A percentile compares a stretch with the other conserved stretches of the same genome.
Conservation (phyloP, 2,888 invertebrate genomes). For the Trilocha varians region DNA sequence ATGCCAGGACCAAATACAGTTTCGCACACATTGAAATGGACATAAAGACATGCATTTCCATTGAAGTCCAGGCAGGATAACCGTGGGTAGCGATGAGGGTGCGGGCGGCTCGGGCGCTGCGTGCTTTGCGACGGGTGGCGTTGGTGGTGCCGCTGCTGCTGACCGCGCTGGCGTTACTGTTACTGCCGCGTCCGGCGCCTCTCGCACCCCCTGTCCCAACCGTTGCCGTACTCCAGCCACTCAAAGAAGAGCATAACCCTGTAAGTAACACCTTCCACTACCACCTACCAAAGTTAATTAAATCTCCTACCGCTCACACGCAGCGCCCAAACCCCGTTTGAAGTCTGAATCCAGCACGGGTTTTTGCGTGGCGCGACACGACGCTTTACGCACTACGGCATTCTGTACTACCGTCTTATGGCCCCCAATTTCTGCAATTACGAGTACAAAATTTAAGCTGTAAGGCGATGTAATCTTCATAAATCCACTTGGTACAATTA, state of each 20-base stretch:
- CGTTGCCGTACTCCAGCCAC: slow-evolving; percentile 19
- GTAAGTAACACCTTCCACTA: slow-evolving; percentile 17
- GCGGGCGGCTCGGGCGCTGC: slow-evolving; percentile 52
- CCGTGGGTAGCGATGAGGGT: slow-evolving; percentile 40
- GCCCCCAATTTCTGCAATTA: no score
- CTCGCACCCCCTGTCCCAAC: slow-evolving; percentile 28
- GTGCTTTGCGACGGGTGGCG: slow-evolving; percentile 56
- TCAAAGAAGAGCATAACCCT: slow-evolving; percentile 27
- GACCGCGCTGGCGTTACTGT: slow-evolving; percentile 66
- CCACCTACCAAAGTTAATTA: no score
- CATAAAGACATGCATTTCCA: slow-evolving; percentile 1
- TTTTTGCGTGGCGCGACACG: no score
- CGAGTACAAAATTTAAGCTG: no score
- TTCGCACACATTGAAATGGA: neutral
- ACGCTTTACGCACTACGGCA: no score
- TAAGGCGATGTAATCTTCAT: no score
- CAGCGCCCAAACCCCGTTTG: no score
- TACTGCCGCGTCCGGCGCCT: slow-evolving; percentile 55
- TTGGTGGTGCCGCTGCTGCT: slow-evolving; percentile 66
- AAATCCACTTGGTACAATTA: no score
- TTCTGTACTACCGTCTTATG: no score
- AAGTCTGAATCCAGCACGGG: no score
- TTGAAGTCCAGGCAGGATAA: slow-evolving; percentile 19
- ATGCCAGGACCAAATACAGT: neutral
- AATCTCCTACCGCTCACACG: no score